Evolutionary conservation across 2,888 invertebrate species (phyloP).

Genomic region (Himalopsyche tibetana): DNA sequence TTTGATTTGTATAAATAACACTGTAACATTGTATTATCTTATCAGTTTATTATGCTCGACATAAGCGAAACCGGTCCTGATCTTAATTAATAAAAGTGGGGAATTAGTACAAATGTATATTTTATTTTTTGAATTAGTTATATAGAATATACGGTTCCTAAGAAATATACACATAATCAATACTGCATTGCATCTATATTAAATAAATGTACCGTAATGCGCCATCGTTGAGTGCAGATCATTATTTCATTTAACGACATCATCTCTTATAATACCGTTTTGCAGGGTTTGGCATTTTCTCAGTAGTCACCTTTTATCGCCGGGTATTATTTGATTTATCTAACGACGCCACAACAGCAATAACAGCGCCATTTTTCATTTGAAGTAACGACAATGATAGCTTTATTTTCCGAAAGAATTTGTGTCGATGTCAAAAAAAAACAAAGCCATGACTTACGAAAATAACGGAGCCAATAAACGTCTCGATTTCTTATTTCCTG

Average conservation of each 20-base stretch:
- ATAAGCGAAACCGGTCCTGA: no score
- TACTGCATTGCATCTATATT: background rate
- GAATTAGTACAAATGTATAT: no score
- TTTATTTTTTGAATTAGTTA: no score
- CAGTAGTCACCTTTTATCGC: slow-evolving; percentile 39
- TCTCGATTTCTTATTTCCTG: slow-evolving; percentile 40
- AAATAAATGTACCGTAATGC: background rate
- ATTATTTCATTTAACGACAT: slow-evolving; percentile 19
- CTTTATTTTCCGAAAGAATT: slow-evolving; percentile 57
- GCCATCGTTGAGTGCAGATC: background rate
- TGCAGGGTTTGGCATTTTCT: slow-evolving; percentile 35
- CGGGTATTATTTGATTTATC: slow-evolving; percentile 47
- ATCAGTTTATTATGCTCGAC: no score
- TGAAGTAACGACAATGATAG: slow-evolving; percentile 59
- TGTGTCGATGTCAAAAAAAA: slow-evolving; percentile 39
- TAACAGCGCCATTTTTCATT: slow-evolving; percentile 57
- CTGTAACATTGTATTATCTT: no score
- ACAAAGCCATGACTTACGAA: slow-evolving; percentile 40
- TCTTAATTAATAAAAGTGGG: no score
- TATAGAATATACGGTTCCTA: no score
- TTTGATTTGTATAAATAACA: no score
- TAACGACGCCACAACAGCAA: slow-evolving; percentile 48
- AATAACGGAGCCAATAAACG: slow-evolving; percentile 42
- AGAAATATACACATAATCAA: no score
- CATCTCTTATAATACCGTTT: slow-evolving; percentile 36